Conservation (phyloP, 2,888 invertebrate genomes). For the Hetaerina titia region DNA sequence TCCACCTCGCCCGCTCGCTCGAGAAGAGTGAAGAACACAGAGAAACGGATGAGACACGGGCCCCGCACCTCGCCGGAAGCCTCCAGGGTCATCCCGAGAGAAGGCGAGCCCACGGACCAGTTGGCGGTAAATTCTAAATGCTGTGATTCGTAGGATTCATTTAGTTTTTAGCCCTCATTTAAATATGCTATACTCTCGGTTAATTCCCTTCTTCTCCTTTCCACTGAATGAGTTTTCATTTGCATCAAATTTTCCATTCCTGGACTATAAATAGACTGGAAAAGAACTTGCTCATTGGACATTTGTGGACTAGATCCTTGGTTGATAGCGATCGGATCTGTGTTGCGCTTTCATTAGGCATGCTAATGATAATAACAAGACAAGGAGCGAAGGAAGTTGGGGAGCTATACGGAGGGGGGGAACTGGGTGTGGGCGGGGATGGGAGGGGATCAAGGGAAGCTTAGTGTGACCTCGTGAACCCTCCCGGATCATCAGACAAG, state of each 20-base stretch:
- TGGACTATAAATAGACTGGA: too few species aligned
- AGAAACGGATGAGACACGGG: too few species aligned
- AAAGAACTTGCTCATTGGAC: neutral
- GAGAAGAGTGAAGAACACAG: too few species aligned
- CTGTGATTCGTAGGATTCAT: neutral
- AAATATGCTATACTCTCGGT: too few species aligned
- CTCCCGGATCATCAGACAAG: conserved; percentile 52
- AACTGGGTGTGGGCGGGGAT: neutral
- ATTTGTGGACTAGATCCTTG: neutral
- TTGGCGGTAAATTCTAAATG: neutral
- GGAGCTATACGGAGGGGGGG: neutral
- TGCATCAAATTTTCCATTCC: too few species aligned
- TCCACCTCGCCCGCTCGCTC: too few species aligned
- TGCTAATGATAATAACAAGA: neutral
- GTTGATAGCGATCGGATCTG: neutral
- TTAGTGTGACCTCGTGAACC: conserved; percentile 51
- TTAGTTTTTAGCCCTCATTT: too few species aligned
- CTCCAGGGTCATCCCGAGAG: too few species aligned
- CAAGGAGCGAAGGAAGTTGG: neutral
- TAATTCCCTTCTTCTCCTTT: too few species aligned
- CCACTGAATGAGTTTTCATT: too few species aligned
- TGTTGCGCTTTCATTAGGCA: neutral
- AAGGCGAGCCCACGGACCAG: too few species aligned
- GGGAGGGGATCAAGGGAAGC: neutral
- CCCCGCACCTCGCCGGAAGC: too few species aligned